Base-by-base conservation (phyloP, 2,888 invertebrate species). In the Pheosia gnoma region DNA sequence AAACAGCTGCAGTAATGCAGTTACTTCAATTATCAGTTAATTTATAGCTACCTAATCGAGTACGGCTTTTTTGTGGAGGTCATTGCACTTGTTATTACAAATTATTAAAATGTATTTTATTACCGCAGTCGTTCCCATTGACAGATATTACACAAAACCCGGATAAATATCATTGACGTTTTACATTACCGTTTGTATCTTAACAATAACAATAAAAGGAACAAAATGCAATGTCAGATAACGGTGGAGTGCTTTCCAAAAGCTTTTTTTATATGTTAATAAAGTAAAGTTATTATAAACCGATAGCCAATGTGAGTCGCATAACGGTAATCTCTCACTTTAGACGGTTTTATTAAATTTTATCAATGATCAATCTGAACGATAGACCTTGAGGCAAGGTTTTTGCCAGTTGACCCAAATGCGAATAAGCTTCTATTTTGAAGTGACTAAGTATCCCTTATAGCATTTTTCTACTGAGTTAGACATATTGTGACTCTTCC, bases 231-330 rank as follows among this genome's bases (percentile, higher is more conserved):
- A 51, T 51, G 51, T 51, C 51, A 51, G 5, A 51, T 51, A 51
- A 51, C 25, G 8, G 51, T 51, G 0, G 25, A 25, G 13, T 51
- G 7, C 51, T 51, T 51, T 51, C 47, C 0, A 51, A 51, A 51
- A 13, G 25, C 25, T 7, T 51, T 51, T 51, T 51, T 51, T 10
- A 37, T 53, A 37, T 53, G 10, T 53, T 37, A 37, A 37, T 11
- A 38, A 53, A 53, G 10, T 37, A 53, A 52, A 53, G 37, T 53
- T 53, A 53, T 53, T 38, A 53, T 37, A 53, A 53, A 13, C 25
- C 51, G 51, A 51, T 51, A 9, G 8, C 13, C 6, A 25, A 8
- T 51, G 8, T 7, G 51, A 51, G 25, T 13, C 9, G 11, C n/a
- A 11, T 53, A 53, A 53, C 53, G 11, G 53, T 37, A 53, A 53